These are phyloP conservation scores for Haemorhous mexicanus DNA, from an alignment of 2,113 vertebrate species.

Conservation along the genomic window DNA sequence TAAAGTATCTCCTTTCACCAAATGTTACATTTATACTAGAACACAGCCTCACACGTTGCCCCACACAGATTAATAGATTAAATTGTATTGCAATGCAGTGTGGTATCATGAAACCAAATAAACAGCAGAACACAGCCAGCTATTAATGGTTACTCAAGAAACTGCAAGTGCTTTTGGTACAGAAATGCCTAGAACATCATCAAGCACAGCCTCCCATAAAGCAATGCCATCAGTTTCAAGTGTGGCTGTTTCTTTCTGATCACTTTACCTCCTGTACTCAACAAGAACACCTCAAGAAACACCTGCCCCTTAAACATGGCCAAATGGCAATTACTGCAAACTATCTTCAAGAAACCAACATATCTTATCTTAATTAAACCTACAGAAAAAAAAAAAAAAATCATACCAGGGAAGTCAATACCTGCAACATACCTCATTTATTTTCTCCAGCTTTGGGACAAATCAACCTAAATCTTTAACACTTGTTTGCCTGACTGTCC, in stretches of 20 bases:
- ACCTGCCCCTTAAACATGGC: neutral
- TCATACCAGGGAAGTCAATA: neutral
- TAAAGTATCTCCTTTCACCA: neutral
- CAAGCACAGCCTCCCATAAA: neutral
- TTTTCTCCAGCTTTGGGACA: neutral
- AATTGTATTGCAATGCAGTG: neutral
- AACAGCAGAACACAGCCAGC: neutral
- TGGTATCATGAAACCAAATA: neutral
- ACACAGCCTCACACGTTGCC: neutral
- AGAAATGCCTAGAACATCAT: neutral
- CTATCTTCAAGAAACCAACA: neutral
- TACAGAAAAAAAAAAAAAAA: neutral
- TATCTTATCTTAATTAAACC: neutral
- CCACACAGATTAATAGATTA: neutral
- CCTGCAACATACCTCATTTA: neutral
- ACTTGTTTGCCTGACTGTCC: neutral
- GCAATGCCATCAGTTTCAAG: neutral
- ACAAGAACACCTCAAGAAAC: neutral
- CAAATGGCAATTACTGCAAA: slow-evolving; percentile 3
- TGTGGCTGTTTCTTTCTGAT: neutral
- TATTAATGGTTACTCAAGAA: neutral
- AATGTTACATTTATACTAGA: neutral
- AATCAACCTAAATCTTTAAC: neutral
- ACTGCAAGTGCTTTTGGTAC: neutral
- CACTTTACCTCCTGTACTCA: neutral